These are phyloP conservation scores for Macrobrachium rosenbergii DNA, from an alignment of 1,140 invertebrate species.

Conservation along the genomic window DNA sequence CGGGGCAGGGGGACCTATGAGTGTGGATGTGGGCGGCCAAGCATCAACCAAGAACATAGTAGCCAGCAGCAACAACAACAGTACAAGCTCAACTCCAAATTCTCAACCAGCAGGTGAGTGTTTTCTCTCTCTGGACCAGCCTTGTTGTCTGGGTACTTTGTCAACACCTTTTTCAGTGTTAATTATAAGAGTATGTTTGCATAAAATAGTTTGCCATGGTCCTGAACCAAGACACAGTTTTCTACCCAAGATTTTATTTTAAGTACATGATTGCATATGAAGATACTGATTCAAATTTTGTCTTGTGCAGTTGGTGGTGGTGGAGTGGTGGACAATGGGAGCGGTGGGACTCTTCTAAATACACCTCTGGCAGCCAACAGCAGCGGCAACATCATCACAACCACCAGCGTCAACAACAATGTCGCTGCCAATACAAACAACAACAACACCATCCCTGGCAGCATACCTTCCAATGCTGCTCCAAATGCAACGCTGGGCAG, in stretches of 20 bases:
- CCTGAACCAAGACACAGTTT: no score
- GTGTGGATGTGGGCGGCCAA: conserved; percentile 60
- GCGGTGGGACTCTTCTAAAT: conserved; percentile 28
- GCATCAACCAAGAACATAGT: conserved; percentile 43
- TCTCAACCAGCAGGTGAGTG: conserved; percentile 52
- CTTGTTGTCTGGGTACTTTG: no score
- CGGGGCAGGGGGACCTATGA: conserved; percentile 60
- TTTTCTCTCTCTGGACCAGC: neutral
- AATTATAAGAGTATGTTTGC: no score
- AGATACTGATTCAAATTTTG: neutral
- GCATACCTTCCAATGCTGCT: conserved; percentile 25
- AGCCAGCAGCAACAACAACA: conserved; percentile 35
- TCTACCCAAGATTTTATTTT: neutral
- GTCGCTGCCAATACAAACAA: conserved; percentile 41
- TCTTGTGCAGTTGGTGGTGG: conserved; percentile 31
- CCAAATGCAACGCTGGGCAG: conserved; percentile 17
- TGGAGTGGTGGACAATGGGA: conserved; percentile 47
- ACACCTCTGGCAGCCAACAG: conserved; percentile 34
- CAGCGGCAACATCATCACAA: conserved; percentile 44
- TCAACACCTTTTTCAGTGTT: no score
- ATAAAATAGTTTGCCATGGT: no score
- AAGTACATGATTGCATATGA: neutral
- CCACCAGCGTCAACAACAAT: conserved; percentile 49
- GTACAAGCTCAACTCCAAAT: conserved; percentile 52
- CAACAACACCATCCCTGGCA: conserved; percentile 40